Evolutionary conservation across 2,797 vertebrate species (phyloP).

Genomic region (Nannoperca australis): DNA sequence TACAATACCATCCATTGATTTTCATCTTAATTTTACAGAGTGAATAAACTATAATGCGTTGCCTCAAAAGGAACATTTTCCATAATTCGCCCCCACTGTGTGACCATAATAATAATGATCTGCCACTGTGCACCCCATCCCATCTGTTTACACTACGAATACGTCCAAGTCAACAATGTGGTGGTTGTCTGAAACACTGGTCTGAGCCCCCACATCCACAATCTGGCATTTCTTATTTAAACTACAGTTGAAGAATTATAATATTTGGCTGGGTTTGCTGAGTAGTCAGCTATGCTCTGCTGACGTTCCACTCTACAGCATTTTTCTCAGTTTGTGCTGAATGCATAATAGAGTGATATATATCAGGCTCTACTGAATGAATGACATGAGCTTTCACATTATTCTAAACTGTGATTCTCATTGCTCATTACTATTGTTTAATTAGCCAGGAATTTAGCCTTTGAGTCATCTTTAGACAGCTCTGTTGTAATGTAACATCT

Average conservation of each 20-base stretch:
- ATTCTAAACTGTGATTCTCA: slow-evolving; percentile 7
- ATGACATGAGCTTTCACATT: slow-evolving; percentile 22
- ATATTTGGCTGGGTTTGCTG: slow-evolving; percentile 60
- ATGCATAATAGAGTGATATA: slow-evolving; percentile 48
- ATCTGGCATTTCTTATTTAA: slow-evolving; percentile 68
- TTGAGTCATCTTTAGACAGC: background rate
- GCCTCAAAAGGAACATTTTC: slow-evolving; percentile 64
- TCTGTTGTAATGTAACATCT: background rate
- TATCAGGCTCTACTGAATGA: slow-evolving; percentile 36
- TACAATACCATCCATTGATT: slow-evolving; percentile 3
- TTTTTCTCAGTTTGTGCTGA: slow-evolving; percentile 56
- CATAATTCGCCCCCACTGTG: slow-evolving; percentile 47
- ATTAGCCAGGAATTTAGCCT: background rate
- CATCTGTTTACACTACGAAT: slow-evolving; percentile 71
- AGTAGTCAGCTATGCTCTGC: slow-evolving; percentile 46
- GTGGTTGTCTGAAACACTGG: slow-evolving; percentile 58
- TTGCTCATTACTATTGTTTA: slow-evolving; percentile 13
- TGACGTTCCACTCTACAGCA: slow-evolving; percentile 39
- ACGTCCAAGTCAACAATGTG: slow-evolving; percentile 57
- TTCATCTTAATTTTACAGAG: slow-evolving; percentile 8
- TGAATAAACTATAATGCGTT: slow-evolving; percentile 40
- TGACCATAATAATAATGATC: slow-evolving; percentile 65
- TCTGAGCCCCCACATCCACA: slow-evolving; percentile 43
- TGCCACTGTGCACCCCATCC: slow-evolving; percentile 55
- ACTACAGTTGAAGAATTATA: slow-evolving; percentile 58